Evolutionary conservation across 1,140 invertebrate genomes (phyloP), one percentile per base, ranked within the genome.

Genomic region (Aculops lycopersici): DNA sequence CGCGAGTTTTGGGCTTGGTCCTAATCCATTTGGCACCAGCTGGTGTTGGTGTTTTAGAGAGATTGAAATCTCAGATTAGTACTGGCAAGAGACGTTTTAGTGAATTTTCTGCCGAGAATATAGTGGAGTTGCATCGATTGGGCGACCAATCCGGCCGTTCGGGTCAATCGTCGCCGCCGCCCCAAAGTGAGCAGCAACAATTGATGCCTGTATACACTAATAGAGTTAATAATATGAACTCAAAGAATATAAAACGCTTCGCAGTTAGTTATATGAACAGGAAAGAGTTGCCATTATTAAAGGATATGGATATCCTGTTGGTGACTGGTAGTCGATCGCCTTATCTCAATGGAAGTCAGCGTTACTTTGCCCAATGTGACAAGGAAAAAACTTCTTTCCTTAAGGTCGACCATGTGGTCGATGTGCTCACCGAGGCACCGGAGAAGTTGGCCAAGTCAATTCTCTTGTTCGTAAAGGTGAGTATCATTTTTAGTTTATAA

Each of bases 1-100:
- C 68, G 3, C 60, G 76, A 20, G 66, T 69, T 15, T 57, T 79
- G 17, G 79, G 74, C 4, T 62, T 79, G 3, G 67, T 76, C 47
- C 62, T 84, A 39, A 74, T 86, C 48, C 79, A 86, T 59, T 78
- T 75, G 51, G 83, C 78, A 0, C 72, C 70, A 17, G 78, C 76
- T 37, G 72, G 76, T 17, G 74, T 75, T 12, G 74, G 74, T 12
- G 72, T 84, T 21, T 67, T 78, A 53, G 78, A 84, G 51, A 74
- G 74, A 46, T 71, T 84, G 53, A 74, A 74, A 50, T 73, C 72
- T 49, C 71, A 78, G 63, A 72, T 74, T 5, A 20, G 21, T n/a
- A 37, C 19, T n/a, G 44, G 39, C 12, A 41, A 39, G 35, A 8
- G 24, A 31, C 24, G 24, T n/a, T 31, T 31, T 31, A 31, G 24